Evolutionary conservation across 2,797 vertebrate species (phyloP).

Genomic region (Chiloscyllium punctatum): DNA sequence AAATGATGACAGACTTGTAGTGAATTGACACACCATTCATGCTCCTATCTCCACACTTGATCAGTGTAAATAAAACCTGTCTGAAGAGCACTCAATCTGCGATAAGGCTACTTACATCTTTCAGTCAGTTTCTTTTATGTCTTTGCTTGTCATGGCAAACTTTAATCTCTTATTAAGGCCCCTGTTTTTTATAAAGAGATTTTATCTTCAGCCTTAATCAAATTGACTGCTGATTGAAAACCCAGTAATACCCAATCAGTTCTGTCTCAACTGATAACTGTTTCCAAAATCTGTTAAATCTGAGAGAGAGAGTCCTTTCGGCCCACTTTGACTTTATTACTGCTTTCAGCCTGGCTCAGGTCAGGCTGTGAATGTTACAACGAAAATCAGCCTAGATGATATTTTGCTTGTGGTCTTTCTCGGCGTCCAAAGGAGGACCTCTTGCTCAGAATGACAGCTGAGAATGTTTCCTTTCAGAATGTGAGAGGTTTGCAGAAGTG

Average conservation of each 20-base stretch:
- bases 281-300: neutral
- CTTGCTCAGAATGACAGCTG: neutral
- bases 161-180: neutral
- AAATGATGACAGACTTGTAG: neutral
- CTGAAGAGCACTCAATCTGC: neutral
- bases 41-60: neutral
- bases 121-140: neutral
- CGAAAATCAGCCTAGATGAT: neutral
- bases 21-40: neutral
- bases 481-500: neutral
- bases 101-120: neutral
- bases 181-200: neutral
- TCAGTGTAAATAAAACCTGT: neutral
- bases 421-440: neutral
- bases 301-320: neutral
- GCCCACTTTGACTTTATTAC: neutral
- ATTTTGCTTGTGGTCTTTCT: neutral
- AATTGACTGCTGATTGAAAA: neutral
- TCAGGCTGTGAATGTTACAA: neutral
- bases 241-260: neutral
- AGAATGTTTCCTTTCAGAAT: neutral
- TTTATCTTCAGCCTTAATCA: neutral
- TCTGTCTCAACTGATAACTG: neutral
- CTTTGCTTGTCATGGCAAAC: neutral
- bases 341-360: neutral